Base-by-base conservation (phyloP, 1,140 invertebrate genomes). In the Drosophila aff. region DNA sequence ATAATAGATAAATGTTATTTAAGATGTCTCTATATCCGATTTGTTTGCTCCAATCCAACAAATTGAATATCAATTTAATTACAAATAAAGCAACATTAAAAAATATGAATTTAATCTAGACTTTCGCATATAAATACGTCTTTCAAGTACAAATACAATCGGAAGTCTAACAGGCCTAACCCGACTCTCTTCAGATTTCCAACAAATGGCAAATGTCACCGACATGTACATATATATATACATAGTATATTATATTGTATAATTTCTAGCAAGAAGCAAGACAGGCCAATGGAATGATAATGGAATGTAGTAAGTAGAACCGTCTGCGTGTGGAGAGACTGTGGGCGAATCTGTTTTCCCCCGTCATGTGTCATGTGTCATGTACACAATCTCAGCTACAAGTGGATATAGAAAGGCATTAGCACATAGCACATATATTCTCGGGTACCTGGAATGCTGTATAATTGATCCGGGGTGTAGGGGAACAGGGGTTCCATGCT, bases 381-480 rank as follows among this genome's bases (percentile, higher is more conserved):
- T 33, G 36, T 36, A 26, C 55, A 63, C 50, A 66, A 11, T 41
- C 18, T 33, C 31, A 58, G 60, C 52, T 47, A 66, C 55, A 33
- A 49, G 28, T 68, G 31, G 31, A 31, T 57, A 53, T 68, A 75
- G 57, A 77, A 47, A 62, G 52, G 57, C 69, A 76, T 65, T 65
- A 31, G 28, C 5, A 52, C 49, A 28, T 65, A 31, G 28, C 5
- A 52, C 49, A 28, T 31, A 50, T n/a, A 69, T 69, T 62, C 76
- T 83, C 43, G 81, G 79, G 93, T 94, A 95, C 94, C 94, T 91
- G 94, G 94, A 83, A 94, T 93, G 86, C 93, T 94, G 93, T 95
- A 95, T 71, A 94, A 94, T 91, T 94, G 94, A 85, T 95, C 94
- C 79, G 93, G 91, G 66, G 93, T 92, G 76, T 94, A 93, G 74